Conservation (phyloP, 2,888 invertebrate genomes). For the Eupeodes latifasciatus region DNA sequence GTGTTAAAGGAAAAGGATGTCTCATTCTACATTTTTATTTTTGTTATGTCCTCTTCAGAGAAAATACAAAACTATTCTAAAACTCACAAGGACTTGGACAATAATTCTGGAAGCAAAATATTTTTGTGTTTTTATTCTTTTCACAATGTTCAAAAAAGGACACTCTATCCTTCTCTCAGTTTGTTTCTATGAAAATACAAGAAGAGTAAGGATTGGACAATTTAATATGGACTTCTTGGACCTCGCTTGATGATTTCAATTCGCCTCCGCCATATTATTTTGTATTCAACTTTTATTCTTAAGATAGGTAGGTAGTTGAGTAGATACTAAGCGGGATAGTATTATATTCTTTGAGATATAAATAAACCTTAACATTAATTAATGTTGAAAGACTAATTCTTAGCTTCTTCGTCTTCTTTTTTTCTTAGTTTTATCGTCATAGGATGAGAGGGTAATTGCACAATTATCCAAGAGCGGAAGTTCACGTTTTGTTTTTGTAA, state of each 20-base stretch:
- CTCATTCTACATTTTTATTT: constrained; percentile 2
- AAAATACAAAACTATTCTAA: neutral
- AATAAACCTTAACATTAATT: constrained; percentile 39
- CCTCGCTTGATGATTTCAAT: neutral
- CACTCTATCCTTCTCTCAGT: neutral
- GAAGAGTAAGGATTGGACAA: neutral
- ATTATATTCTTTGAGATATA: constrained; percentile 11
- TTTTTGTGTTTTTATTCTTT: neutral
- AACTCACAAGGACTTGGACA: constrained; percentile 16
- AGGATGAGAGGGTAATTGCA: constrained; percentile 3
- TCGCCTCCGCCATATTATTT: neutral
- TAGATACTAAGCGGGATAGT: neutral
- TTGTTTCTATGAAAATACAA: no score
- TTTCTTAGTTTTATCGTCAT: neutral
- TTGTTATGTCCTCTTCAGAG: neutral
- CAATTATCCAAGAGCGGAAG: constrained; percentile 30
- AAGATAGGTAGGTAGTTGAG: neutral
- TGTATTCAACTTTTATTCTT: constrained; percentile 7
- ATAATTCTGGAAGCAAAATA: constrained; percentile 19
- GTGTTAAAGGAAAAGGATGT: constrained; percentile 12
- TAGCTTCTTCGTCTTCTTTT: neutral
- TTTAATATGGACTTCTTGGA: constrained; percentile 36
- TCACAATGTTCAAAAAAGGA: neutral
- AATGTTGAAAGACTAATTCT: neutral
- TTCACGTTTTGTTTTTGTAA: constrained; percentile 7